phyloP scores from a whole-genome alignment of 64 coral and sea anemone genomes.

The Cladopsammia gracilis region DNA sequence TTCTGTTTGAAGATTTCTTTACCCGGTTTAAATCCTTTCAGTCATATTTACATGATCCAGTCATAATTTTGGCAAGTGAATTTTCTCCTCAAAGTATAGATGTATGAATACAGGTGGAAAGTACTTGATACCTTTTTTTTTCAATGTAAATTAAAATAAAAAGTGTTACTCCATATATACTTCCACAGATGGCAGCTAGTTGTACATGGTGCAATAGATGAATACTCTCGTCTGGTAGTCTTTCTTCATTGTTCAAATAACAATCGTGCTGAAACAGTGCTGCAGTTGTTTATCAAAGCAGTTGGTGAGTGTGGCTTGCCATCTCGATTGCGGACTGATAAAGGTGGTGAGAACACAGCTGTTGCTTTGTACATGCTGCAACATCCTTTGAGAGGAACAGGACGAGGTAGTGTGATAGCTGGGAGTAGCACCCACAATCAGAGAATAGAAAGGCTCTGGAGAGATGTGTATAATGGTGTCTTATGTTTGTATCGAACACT shows the following conservation, averaged over 20 bases:
- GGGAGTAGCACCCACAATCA: no score
- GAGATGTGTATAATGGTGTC: no score
- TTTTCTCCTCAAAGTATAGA: no score
- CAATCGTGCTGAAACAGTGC: constrained; percentile 41
- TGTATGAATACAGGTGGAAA: no score
- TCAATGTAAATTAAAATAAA: not conserved
- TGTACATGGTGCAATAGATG: constrained; percentile 37
- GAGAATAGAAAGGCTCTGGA: no score
- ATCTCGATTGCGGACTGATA: constrained; percentile 8
- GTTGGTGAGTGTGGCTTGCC: constrained; percentile 38
- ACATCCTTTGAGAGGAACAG: constrained; percentile 27
- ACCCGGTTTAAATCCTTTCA: no score
- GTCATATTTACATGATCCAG: no score
- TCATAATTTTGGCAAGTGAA: no score
- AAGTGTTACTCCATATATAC: not conserved
- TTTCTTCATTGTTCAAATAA: constrained; percentile 34
- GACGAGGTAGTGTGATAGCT: constrained; percentile 35
- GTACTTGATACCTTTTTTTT: no score
- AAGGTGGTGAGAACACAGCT: constrained; percentile 41
- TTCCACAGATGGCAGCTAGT: constrained; percentile 24
- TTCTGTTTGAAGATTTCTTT: no score
- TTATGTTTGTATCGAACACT: no score
- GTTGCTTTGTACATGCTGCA: constrained; percentile 40
- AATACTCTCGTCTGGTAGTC: constrained; percentile 20
- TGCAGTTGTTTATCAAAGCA: constrained; percentile 21